Percentiles rank a stretch among this genome's conserved stretches.
Evolutionary conservation across 1,140 invertebrate species (phyloP).

Genomic region (Pseudomyrmex concolor): DNA sequence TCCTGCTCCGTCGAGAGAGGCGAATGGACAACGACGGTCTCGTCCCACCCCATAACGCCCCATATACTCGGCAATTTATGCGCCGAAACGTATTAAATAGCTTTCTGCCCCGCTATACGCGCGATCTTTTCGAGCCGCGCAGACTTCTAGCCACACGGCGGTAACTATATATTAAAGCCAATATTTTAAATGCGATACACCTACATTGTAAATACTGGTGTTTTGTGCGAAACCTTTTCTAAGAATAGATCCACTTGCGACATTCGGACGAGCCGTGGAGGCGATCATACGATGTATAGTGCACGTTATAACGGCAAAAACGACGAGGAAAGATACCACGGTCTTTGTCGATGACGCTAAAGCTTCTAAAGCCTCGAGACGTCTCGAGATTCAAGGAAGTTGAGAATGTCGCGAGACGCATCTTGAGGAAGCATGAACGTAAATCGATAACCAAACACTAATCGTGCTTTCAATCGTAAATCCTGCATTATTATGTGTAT

Average conservation of each 20-base stretch:
- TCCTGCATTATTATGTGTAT: slow-evolving; percentile 5
- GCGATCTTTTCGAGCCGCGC: slow-evolving; percentile 68
- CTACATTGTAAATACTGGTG: slow-evolving; percentile 82
- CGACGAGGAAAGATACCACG: slow-evolving; percentile 13
- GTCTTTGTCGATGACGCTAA: slow-evolving; percentile 27
- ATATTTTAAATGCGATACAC: slow-evolving; percentile 80
- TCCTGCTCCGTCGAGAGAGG: slow-evolving; percentile 48
- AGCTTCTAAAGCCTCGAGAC: background rate
- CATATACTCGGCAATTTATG: slow-evolving; percentile 84
- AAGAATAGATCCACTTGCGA: slow-evolving; percentile 76
- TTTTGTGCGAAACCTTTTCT: slow-evolving; percentile 78
- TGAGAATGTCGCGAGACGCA: slow-evolving; percentile 14
- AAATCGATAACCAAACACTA: slow-evolving; percentile 20
- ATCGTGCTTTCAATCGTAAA: background rate
- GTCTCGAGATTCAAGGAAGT: background rate
- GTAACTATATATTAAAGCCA: slow-evolving; percentile 78
- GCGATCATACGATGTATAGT: slow-evolving; percentile 14
- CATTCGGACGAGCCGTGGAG: slow-evolving; percentile 29
- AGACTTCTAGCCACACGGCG: slow-evolving; percentile 19
- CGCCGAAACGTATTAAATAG: slow-evolving; percentile 82
- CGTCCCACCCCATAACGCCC: slow-evolving; percentile 79
- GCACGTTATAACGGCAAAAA: slow-evolving; percentile 12
- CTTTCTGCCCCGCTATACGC: slow-evolving; percentile 68
- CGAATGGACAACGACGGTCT: slow-evolving; percentile 67
- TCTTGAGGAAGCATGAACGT: slow-evolving; percentile 15